phyloP scores from a whole-genome alignment of 64 coral and sea anemone genomes.

The Actinia tenebrosa region DNA sequence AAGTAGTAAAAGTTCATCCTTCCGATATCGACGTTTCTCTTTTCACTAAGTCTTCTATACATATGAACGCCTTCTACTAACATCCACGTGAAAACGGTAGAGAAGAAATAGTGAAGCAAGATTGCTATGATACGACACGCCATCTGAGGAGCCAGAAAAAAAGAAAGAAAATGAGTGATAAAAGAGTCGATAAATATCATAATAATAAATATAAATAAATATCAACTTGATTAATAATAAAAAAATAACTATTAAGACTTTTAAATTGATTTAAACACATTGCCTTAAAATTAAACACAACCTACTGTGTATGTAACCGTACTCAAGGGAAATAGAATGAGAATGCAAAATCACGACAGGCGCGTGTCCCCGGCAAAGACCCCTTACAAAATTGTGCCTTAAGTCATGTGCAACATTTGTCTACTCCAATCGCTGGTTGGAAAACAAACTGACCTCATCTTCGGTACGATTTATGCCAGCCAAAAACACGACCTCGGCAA shows the following conservation, averaged over 20 bases:
- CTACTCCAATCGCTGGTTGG: not conserved
- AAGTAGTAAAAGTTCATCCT: conserved; percentile 99
- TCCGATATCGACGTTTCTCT: conserved; percentile 87
- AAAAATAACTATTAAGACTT: no score
- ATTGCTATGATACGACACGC: conserved; percentile 82
- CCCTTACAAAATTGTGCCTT: no score
- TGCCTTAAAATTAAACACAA: no score
- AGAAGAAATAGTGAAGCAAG: conserved; percentile 96
- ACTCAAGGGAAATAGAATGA: no score
- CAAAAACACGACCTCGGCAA: conserved; percentile 84
- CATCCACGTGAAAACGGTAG: conserved; percentile 96
- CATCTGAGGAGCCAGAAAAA: conserved; percentile 35
- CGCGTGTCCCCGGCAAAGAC: no score
- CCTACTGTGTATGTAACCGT: no score
- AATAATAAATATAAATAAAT: no score
- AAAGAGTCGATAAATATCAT: no score
- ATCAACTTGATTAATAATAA: no score
- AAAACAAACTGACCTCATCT: conserved; percentile 46
- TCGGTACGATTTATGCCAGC: conserved; percentile 85
- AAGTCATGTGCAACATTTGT: not conserved
- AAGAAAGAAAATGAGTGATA: not conserved
- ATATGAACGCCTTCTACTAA: conserved; percentile 95
- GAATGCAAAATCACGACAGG: no score
- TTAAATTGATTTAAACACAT: no score
- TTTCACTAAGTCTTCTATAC: conserved; percentile 89